Base-by-base conservation (phyloP, 2,113 vertebrate species). In the Columbina picui region DNA sequence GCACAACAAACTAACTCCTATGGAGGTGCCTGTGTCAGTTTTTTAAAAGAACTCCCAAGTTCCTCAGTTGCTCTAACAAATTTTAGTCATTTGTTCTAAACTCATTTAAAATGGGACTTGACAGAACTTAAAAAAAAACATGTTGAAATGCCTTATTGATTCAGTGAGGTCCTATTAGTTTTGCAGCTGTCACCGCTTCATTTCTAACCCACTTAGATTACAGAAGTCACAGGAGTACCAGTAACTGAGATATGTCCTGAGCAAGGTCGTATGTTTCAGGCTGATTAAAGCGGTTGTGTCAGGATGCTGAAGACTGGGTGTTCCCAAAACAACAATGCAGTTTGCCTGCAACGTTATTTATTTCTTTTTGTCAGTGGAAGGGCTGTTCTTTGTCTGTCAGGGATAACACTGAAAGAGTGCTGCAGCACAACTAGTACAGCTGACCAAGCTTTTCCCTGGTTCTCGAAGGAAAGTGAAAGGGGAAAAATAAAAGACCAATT, bases 401-500 rank as follows among this genome's bases (percentile, higher is more conserved):
- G 84, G 96, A 36, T 80, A 91, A 87, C 45, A 68, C 92, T 90
- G 57, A 84, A 78, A 79, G 52, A 92, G 74, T n/a, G 8, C 69
- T 93, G 50, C 77, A 87, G 87, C 90, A 89, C 34, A 81, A 59
- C 67, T 67, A 84, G 70, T 86, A 70, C 49, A 95, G 93, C 96
- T 95, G 97, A 95, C 69, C 61, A 97, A 88, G 88, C 83, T 85
- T 95, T 96, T 83, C 21, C 80, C 14, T 69, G 9, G 9, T 83
- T 92, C 77, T 97, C 26, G 25, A 80, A 95, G 77, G 89, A 95
- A 97, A 97, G 71, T 73, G 88, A 89, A 90, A 87, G 34, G 61
- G 63, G 39, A 18, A 23, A 69, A 87, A 80, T 87, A 84, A 47
- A 26, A 67, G 43, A 64, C 64, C 53, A 38, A 4, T 84, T 94